These are phyloP conservation scores for Dorcus parallelipipedus DNA, from an alignment of 2,888 invertebrate genomes.

Conservation along the genomic window DNA sequence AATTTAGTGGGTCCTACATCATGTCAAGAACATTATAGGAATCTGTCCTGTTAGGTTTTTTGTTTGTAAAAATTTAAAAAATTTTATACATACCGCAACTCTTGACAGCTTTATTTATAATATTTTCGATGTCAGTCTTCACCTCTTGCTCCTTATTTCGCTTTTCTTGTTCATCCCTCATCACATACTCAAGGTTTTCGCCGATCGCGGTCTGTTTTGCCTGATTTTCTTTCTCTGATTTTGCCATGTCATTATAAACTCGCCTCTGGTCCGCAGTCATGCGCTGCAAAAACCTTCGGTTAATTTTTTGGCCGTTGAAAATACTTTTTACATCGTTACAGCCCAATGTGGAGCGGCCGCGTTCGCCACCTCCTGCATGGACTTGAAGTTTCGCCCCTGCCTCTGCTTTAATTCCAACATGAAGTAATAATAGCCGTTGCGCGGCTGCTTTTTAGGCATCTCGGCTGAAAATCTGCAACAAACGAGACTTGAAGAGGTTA, in stretches of 20 bases:
- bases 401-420: slow-evolving; percentile 40
- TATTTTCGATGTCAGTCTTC: slow-evolving; percentile 16
- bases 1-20: no score
- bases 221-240: slow-evolving; percentile 25
- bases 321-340: slow-evolving; percentile 24
- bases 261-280: slow-evolving; percentile 20
- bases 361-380: slow-evolving; percentile 34
- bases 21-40: no score
- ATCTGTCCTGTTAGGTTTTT: no score
- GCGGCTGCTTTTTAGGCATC: slow-evolving; percentile 21
- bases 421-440: slow-evolving; percentile 42
- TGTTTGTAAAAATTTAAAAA: neutral
- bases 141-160: slow-evolving; percentile 9
- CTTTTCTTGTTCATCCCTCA: slow-evolving; percentile 18
- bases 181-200: slow-evolving; percentile 28
- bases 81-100: slow-evolving; percentile 2
- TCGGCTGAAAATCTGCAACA: neutral
- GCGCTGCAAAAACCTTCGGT: slow-evolving; percentile 14
- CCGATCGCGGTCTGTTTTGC: slow-evolving; percentile 39
- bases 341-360: slow-evolving; percentile 33
- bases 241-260: slow-evolving; percentile 36
- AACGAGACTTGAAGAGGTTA: neutral
- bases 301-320: neutral
- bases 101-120: slow-evolving; percentile 9
- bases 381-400: slow-evolving; percentile 31